Evolutionary conservation across 2,888 invertebrate genomes (phyloP), one percentile per base, ranked within the genome.

Genomic region (Punctoribates punctum): DNA sequence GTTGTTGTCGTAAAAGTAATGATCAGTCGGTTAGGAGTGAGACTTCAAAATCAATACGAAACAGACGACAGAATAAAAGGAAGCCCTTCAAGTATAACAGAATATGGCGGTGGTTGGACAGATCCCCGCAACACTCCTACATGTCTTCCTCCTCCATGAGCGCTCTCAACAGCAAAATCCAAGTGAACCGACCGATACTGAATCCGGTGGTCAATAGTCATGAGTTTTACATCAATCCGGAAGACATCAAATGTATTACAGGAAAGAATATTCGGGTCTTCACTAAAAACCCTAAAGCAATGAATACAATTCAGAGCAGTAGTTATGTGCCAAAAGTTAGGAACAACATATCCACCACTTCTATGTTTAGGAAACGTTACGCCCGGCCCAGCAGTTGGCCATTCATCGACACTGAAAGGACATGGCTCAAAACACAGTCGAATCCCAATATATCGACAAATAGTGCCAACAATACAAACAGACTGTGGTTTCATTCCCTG

Each of bases 331-430:
- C 42, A 38, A 70, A 42, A 70, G 15, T 42, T 2, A 70, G 70
- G 34, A 70, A 70, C 13, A 70, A 70, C n/a, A 70, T 70, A 17
- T 38, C 20, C 1, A 70, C 38, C 1, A 70, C 70, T n/a, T 70
- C 70, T 1, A 70, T 70, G 70, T 70, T 70, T 23, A 46, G 38
- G 3, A 38, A 13, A 70, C 70, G 70, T 15, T 70, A 70, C n/a
- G 70, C 34, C 23, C 27, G 42, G 8, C 70, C 70, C 13, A 38
- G 20, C 23, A 70, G 70, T 70, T 70, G 70, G 70, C 70, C 70
- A 29, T n/a, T 62, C 13, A 23, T 57, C 23, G 57, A 57, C 25
- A 23, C 25, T 9, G 57, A 57, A 8, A 23, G 57, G 2, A 57
- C 25, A 2, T 57, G 57, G 57, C 57, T 57, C 17, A 57, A 57